Evolutionary conservation across 2,888 invertebrate species (phyloP).

Genomic region (Chrysolina haemoptera): DNA sequence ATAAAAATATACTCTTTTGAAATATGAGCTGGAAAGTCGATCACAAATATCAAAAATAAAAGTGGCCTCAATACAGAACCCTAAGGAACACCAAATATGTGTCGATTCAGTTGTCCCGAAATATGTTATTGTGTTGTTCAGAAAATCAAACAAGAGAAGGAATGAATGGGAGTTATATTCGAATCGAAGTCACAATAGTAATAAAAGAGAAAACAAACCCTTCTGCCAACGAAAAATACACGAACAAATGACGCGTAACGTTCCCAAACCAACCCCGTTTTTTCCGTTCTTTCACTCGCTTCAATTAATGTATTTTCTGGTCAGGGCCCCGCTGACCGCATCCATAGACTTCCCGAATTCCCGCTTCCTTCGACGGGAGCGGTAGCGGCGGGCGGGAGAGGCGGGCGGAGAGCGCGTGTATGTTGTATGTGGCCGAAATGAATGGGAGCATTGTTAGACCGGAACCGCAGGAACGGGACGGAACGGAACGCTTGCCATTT

Average conservation of each 20-base stretch:
- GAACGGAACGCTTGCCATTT: conserved; percentile 69
- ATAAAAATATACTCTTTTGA: too few relatives aligned
- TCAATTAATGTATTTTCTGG: background rate
- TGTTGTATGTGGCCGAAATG: conserved; percentile 59
- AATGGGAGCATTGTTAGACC: conserved; percentile 67
- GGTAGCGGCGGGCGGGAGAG: background rate
- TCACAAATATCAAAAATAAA: too few relatives aligned
- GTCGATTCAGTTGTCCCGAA: too few relatives aligned
- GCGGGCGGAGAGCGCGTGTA: conserved; percentile 50
- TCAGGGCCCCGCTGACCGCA: background rate
- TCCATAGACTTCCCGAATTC: conserved; percentile 23
- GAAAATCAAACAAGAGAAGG: too few relatives aligned
- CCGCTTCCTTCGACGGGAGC: conserved; percentile 32
- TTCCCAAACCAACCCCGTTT: background rate
- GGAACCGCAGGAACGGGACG: conserved; percentile 69
- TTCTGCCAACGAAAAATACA: background rate
- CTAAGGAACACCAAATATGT: too few relatives aligned
- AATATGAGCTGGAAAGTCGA: too few relatives aligned
- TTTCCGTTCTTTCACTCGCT: background rate
- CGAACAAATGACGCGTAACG: conserved; percentile 6
- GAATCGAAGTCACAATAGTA: too few relatives aligned
- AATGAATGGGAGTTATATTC: too few relatives aligned
- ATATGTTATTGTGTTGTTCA: too few relatives aligned
- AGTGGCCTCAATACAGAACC: too few relatives aligned
- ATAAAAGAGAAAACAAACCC: too few relatives aligned